Percentiles rank a stretch among this genome's conserved stretches.
Conservation (phyloP, 2,888 invertebrate species). For the Pherbina coryleti region DNA sequence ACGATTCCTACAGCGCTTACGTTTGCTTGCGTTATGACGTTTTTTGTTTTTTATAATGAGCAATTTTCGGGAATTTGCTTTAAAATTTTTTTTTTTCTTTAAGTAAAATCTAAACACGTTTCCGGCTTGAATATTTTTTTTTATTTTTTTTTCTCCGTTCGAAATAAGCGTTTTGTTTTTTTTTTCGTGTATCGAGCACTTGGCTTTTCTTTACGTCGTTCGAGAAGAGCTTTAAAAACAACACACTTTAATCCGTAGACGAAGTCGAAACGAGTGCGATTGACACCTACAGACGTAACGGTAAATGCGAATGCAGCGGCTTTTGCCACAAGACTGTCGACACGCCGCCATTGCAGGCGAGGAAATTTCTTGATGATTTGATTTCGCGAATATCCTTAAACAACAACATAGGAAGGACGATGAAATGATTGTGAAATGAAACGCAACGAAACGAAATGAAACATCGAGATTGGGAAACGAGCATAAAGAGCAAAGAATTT, state of each 20-base stretch:
- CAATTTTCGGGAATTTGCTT: neutral
- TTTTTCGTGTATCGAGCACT: no score
- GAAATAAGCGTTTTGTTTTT: neutral
- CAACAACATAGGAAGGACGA: conserved; percentile 36
- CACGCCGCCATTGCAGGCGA: conserved; percentile 38
- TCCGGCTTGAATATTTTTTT: conserved; percentile 1
- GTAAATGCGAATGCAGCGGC: conserved; percentile 53
- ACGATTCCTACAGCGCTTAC: no score
- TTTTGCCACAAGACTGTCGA: conserved; percentile 53
- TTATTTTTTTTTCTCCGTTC: neutral
- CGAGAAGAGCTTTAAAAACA: neutral
- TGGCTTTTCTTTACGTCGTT: neutral
- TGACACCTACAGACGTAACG: conserved; percentile 42
- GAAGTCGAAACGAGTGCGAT: conserved; percentile 38
- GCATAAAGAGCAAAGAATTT: neutral
- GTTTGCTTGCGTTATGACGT: no score
- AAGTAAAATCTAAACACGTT: conserved; percentile 46
- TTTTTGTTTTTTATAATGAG: no score
- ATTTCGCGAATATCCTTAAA: conserved; percentile 24
- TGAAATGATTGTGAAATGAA: neutral
- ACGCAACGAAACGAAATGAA: neutral
- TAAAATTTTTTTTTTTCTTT: conserved; percentile 7
- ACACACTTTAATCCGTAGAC: conserved; percentile 12
- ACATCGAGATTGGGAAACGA: neutral
- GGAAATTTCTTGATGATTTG: conserved; percentile 25